These are phyloP conservation scores for Sinodicranocentrus sp. DNA, from an alignment of 2,888 invertebrate species.

Conservation along the genomic window DNA sequence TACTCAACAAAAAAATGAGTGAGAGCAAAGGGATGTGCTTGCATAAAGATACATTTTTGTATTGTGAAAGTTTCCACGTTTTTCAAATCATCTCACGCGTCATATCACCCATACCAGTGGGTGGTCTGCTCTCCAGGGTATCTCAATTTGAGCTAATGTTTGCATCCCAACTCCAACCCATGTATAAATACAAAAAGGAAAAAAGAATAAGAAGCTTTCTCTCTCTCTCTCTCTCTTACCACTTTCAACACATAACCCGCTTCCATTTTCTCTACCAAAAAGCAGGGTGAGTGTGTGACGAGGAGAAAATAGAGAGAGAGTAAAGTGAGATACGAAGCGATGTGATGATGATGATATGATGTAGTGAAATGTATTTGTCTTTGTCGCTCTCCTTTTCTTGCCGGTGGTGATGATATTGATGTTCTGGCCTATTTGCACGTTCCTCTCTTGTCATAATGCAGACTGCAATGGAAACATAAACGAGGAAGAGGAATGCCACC, in stretches of 20 bases:
- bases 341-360: conserved; percentile 1
- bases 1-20: conserved; percentile 24
- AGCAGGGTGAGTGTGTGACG: neutral
- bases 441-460: conserved; percentile 4
- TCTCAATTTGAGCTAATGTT: conserved; percentile 73
- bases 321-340: neutral
- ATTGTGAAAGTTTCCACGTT: conserved; percentile 30
- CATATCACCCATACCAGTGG: conserved; percentile 72
- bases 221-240: neutral
- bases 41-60: no score
- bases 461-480: neutral
- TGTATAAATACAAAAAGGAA: no score
- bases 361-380: conserved; percentile 54
- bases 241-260: neutral
- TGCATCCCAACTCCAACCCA: conserved; percentile 32
- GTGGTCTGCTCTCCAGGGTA: conserved; percentile 73
- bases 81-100: conserved; percentile 71
- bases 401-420: conserved; percentile 20
- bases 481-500: neutral
- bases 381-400: no score
- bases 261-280: neutral
- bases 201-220: no score
- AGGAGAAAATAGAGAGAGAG: no score
- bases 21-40: neutral
- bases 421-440: conserved; percentile 13